phyloP scores from a whole-genome alignment of 2,797 vertebrate species.

The Epinephelus malabaricus region DNA sequence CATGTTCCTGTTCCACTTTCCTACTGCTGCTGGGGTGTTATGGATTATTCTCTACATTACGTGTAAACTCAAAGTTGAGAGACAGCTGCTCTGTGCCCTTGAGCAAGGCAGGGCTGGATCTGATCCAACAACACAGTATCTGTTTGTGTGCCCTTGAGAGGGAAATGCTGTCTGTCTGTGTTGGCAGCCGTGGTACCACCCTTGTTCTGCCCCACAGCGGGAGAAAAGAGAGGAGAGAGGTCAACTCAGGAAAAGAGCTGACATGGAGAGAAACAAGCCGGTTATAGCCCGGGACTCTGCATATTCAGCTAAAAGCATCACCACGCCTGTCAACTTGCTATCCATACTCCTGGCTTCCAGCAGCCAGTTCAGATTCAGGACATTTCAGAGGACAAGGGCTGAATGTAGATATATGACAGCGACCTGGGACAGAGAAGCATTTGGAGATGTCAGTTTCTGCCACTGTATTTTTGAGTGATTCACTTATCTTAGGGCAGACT shows the following conservation, averaged over 20 bases:
- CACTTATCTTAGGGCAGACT: neutral
- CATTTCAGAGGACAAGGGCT: constrained; percentile 43
- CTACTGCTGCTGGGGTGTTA: neutral
- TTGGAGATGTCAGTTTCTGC: constrained; percentile 31
- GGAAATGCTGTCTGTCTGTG: constrained; percentile 57
- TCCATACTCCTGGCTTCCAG: constrained; percentile 49
- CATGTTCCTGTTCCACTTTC: neutral
- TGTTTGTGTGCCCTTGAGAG: constrained; percentile 67
- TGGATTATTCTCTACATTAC: constrained; percentile 25
- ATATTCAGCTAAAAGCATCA: constrained; percentile 71
- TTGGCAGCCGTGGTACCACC: constrained; percentile 64
- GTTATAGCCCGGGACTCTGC: constrained; percentile 65
- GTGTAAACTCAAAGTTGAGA: constrained; percentile 42
- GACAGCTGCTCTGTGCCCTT: constrained; percentile 39
- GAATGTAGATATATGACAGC: constrained; percentile 35
- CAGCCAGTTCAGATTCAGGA: constrained; percentile 58
- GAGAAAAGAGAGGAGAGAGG: constrained; percentile 64
- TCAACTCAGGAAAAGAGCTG: constrained; percentile 74
- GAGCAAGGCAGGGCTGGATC: constrained; percentile 51
- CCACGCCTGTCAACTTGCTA: constrained; percentile 60
- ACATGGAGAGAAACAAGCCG: constrained; percentile 66
- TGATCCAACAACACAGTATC: constrained; percentile 56
- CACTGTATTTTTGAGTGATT: constrained; percentile 22
- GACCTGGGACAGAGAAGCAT: constrained; percentile 31
- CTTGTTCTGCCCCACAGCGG: constrained; percentile 67